These are phyloP conservation scores for Pitta sordida DNA, from an alignment of 2,113 vertebrate genomes.

Conservation along the genomic window DNA sequence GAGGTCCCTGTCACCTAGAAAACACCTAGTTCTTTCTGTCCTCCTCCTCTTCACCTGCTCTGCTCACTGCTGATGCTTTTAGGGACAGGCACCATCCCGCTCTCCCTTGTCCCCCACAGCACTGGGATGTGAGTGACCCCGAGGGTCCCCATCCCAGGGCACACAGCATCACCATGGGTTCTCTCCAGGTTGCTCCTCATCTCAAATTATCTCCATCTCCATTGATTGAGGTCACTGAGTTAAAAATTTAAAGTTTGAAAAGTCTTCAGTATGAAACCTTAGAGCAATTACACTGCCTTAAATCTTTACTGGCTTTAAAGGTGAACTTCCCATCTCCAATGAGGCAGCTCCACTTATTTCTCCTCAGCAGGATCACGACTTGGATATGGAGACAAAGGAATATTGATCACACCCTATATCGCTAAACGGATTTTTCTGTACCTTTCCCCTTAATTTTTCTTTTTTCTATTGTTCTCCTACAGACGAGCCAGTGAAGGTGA, in stretches of 20 bases:
- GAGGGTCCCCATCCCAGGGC: rapidly evolving
- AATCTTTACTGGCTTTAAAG: conserved; percentile 7
- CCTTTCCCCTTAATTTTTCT: not conserved
- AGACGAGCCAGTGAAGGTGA: not conserved
- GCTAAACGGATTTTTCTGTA: not conserved
- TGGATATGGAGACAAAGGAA: not conserved
- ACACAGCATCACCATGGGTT: rapidly evolving
- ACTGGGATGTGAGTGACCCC: rapidly evolving
- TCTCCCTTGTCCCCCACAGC: not conserved
- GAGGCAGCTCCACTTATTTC: not conserved
- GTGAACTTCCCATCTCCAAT: not conserved
- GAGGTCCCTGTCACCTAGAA: not conserved
- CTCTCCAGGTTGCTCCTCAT: not conserved
- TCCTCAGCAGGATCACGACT: not conserved
- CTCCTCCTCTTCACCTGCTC: not conserved
- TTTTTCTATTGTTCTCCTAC: not conserved
- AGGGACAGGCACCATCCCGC: not conserved
- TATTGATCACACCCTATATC: not conserved
- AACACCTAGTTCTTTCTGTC: not conserved
- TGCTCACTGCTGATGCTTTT: not conserved
- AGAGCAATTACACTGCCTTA: not conserved
- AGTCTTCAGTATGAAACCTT: not conserved
- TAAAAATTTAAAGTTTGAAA: not conserved
- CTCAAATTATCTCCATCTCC: not conserved
- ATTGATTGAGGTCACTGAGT: not conserved